Evolutionary conservation across 2,888 invertebrate species (phyloP), one percentile per base, ranked within the genome.

Genomic region (Xestia ashworthii): DNA sequence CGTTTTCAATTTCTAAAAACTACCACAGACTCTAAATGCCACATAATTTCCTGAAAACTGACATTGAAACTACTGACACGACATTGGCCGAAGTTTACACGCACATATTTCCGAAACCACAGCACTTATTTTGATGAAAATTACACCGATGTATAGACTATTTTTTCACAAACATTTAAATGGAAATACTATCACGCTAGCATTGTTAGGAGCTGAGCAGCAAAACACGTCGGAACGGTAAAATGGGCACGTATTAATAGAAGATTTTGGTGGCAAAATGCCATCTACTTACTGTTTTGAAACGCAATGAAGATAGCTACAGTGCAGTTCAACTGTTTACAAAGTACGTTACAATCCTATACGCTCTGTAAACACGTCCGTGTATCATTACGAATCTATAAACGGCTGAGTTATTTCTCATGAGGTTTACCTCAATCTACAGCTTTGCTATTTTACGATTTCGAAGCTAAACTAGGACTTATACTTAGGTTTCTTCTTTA

Each of bases 231-330:
- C n/a, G 19, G 44, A 22, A 32, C 25, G 25, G 12, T 67, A 62
- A 68, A 46, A 50, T 50, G 14, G 5, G 25, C 1, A 58, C 55
- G 64, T 85, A 84, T 82, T 75, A 68, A 74, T 84, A 84, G 83
- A 78, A 62, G 53, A 41, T n/a, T 19, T 58, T 65, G 6, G 62
- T 84, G 84, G 84, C 84, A 76, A 60, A 76, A 48, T 80, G 84
- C 84, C 84, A 84, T 66, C 5, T 19, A 58, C 55, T 58, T 19
- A 58, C 55, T 58, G 75, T 82, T 76, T 71, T 71, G 25, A 74
- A 82, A 48, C 53, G 69, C 19, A 73, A 77, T 83, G 75, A 68
- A 76, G 82, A 67, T 64, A 75, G 53, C 70, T 82, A 55, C 82
- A 75, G 25, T 25, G 22, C 70, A 64, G 72, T 71, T 72, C 16